Evolutionary conservation across 2,888 invertebrate genomes (phyloP), one percentile per base, ranked within the genome.

Genomic region (Eilema caniola): DNA sequence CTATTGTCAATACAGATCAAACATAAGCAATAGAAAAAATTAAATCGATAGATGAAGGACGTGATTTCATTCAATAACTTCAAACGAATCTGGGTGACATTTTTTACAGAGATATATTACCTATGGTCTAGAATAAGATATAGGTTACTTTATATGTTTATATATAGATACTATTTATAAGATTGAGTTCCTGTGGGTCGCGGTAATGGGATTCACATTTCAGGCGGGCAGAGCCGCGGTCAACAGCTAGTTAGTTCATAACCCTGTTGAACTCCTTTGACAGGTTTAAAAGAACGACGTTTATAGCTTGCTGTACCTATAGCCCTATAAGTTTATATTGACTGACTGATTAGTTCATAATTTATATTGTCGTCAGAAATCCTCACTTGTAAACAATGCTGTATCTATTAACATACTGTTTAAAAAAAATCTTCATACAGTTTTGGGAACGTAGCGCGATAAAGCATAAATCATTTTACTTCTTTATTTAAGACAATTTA

Each of bases 311-410:
- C 20, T 59, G 59, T 59, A 28, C n/a, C n/a, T 25, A 62, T 10
- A 16, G 16, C 3, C 31, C n/a, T 37, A 12, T 1, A n/a, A 28
- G 33, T 33, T 33, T 10, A 14, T 33, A 14, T 33, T 37, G 23
- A 4, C 12, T 8, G 24, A 16, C 24, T 20, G 24, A 37, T 41
- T 24, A 8, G 24, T 37, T 16, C 41, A 10, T 7, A 62, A 14
- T 33, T 16, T 37, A 3, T 10, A 62, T 5, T 28, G 25, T 12
- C 64, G 28, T 64, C 64, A 64, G n/a, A 53, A 31, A n/a, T 28
- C 53, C 53, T n/a, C 28, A 28, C 41, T 47, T 10, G 28, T 25
- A 31, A 53, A 64, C 64, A 64, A 53, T 64, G 41, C 53, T 23
- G 41, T 41, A 41, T 41, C n/a, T 53, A 53, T 8, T 5, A 53